Conservation (phyloP, 2,888 invertebrate genomes). For the Cantharis flavilabris region DNA sequence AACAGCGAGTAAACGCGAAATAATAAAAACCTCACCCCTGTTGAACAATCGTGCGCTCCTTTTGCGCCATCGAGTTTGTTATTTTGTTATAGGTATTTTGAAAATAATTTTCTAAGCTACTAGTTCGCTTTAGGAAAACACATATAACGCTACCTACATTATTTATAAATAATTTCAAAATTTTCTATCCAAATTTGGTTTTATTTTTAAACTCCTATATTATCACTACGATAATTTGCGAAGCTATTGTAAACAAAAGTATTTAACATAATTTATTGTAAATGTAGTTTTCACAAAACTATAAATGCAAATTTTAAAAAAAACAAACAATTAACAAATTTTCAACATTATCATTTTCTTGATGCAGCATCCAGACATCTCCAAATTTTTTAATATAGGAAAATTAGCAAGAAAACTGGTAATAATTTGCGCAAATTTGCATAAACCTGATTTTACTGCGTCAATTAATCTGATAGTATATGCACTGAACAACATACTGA, state of each 20-base stretch:
- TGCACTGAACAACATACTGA: no score
- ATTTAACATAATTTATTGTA: not conserved
- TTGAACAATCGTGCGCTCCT: slow-evolving; percentile 40
- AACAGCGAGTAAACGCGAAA: slow-evolving; percentile 50
- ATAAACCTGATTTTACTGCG: no score
- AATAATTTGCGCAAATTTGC: no score
- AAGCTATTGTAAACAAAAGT: not conserved
- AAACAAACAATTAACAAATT: no score
- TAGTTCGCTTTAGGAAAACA: not conserved
- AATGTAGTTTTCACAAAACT: not conserved
- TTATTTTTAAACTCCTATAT: not conserved
- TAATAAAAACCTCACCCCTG: slow-evolving; percentile 49
- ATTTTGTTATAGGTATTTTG: slow-evolving; percentile 21
- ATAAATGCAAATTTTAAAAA: no score
- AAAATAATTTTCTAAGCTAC: slow-evolving; percentile 16
- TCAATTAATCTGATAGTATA: no score
- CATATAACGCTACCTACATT: not conserved
- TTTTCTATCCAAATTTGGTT: not conserved
- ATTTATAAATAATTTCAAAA: not conserved
- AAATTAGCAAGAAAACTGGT: no score
- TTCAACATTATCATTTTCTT: no score
- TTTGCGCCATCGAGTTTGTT: slow-evolving; percentile 30
- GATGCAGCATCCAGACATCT: no score
- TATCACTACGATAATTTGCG: not conserved
- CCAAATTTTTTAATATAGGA: no score